phyloP scores from a whole-genome alignment of 35 echinoderm and acorn worm species.

The Apostichopus parvimensis region DNA sequence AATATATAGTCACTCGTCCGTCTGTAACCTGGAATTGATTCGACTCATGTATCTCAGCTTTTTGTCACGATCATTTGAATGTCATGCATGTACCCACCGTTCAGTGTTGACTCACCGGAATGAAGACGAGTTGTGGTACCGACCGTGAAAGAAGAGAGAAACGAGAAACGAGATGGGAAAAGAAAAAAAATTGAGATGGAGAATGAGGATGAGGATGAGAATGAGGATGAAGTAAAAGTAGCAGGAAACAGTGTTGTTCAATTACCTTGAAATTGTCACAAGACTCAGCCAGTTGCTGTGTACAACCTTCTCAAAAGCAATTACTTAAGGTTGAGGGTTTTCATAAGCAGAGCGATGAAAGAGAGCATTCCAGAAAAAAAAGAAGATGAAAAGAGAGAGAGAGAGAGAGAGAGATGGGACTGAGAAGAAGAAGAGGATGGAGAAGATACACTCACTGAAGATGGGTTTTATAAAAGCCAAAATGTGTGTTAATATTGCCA shows the following conservation, averaged over 20 bases:
- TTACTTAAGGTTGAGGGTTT: conserved; percentile 33
- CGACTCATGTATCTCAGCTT: neutral
- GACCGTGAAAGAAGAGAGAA: neutral
- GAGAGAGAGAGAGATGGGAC: neutral
- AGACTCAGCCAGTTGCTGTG: neutral
- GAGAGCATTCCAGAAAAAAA: neutral
- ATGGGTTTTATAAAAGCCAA: no score
- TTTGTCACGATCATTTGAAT: neutral
- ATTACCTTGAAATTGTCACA: conserved; percentile 40
- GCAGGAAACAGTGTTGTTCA: neutral
- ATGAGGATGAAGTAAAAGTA: no score
- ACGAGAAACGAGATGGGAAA: neutral
- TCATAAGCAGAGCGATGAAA: neutral
- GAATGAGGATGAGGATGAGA: neutral
- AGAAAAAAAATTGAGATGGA: neutral
- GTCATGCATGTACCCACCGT: neutral
- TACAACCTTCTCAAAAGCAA: conserved; percentile 6
- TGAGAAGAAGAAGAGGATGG: neutral
- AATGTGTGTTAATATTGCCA: no score
- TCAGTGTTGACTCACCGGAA: neutral
- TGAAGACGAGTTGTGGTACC: neutral
- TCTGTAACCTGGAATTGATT: neutral
- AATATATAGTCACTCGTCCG: neutral
- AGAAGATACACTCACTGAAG: no score
- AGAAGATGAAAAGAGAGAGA: neutral